Conservation (phyloP, 2,797 vertebrate species). For the Thunnus albacares region DNA sequence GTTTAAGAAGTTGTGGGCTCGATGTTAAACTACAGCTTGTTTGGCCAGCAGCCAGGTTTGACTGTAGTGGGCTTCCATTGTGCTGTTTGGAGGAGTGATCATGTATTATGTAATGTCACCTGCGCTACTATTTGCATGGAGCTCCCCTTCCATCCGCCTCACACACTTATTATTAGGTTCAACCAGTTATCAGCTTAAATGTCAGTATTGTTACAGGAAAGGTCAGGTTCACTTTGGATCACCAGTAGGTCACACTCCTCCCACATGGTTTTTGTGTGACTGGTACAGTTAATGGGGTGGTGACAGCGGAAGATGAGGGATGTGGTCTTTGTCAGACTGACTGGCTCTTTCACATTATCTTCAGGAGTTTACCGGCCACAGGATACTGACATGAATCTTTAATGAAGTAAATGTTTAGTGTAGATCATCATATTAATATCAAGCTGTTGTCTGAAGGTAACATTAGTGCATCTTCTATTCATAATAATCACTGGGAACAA, state of each 20-base stretch:
- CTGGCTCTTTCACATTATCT: slow-evolving; percentile 6
- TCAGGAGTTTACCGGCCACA: slow-evolving; percentile 10
- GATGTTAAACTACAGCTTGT: not conserved
- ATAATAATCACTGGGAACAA: not conserved
- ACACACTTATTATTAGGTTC: slow-evolving; percentile 25
- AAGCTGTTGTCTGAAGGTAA: not conserved
- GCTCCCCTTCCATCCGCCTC: slow-evolving; percentile 6
- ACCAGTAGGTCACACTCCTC: slow-evolving; percentile 27
- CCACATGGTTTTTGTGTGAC: slow-evolving; percentile 20
- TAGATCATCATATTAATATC: not conserved
- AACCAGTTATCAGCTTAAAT: slow-evolving; percentile 52
- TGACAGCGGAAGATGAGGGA: slow-evolving; percentile 12
- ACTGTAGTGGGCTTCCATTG: slow-evolving; percentile 30
- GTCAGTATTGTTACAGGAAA: slow-evolving; percentile 62
- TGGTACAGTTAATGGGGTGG: not conserved
- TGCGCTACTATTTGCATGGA: slow-evolving; percentile 46
- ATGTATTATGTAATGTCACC: slow-evolving; percentile 44
- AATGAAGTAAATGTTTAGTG: slow-evolving; percentile 2
- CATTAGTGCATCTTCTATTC: not conserved
- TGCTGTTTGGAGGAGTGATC: slow-evolving; percentile 9
- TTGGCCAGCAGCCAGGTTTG: not conserved
- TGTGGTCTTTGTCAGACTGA: slow-evolving; percentile 7
- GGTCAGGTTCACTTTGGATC: slow-evolving; percentile 42
- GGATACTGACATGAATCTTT: not conserved
- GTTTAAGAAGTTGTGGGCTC: not conserved